Evolutionary conservation across 2,888 invertebrate genomes (phyloP).

Genomic region (Argyresthia albistria): DNA sequence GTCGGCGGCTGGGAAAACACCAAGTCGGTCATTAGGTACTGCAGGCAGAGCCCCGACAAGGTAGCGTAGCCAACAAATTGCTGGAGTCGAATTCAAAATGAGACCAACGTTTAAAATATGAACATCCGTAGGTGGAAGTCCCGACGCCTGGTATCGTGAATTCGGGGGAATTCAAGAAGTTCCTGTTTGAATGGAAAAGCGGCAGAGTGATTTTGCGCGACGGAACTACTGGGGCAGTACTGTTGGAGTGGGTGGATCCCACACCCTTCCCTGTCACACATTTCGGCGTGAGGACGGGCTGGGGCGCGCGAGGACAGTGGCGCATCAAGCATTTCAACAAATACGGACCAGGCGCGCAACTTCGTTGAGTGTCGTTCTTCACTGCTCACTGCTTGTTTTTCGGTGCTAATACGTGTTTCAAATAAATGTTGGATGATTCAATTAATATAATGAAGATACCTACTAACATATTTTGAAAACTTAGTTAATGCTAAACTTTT

Average conservation of each 20-base stretch:
- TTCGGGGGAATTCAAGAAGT: slow-evolving; percentile 68
- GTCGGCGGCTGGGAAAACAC: slow-evolving; percentile 80
- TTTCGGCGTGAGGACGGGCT: slow-evolving; percentile 76
- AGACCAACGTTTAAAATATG: slow-evolving; percentile 10
- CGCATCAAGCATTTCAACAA: slow-evolving; percentile 52
- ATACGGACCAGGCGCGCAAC: slow-evolving; percentile 23
- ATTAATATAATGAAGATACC: neutral
- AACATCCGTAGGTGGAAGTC: slow-evolving; percentile 63
- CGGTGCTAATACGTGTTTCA: neutral
- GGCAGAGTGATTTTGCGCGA: slow-evolving; percentile 65
- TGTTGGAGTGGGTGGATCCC: slow-evolving; percentile 75
- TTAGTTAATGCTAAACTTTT: neutral
- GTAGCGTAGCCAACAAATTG: slow-evolving; percentile 33
- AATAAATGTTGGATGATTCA: neutral
- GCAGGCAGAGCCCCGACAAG: slow-evolving; percentile 76
- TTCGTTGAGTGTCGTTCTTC: slow-evolving; percentile 47
- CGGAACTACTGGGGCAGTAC: slow-evolving; percentile 53
- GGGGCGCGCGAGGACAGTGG: slow-evolving; percentile 78
- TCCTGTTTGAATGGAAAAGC: slow-evolving; percentile 71
- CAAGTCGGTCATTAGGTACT: slow-evolving; percentile 75
- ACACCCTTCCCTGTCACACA: slow-evolving; percentile 72
- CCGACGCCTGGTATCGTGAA: slow-evolving; percentile 72
- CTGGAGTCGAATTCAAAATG: slow-evolving; percentile 12
- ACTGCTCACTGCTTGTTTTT: neutral
- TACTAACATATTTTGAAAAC: slow-evolving; percentile 14